These are phyloP conservation scores for Amphiura filiformis DNA, from an alignment of 35 echinoderm and acorn worm species.

Conservation along the genomic window DNA sequence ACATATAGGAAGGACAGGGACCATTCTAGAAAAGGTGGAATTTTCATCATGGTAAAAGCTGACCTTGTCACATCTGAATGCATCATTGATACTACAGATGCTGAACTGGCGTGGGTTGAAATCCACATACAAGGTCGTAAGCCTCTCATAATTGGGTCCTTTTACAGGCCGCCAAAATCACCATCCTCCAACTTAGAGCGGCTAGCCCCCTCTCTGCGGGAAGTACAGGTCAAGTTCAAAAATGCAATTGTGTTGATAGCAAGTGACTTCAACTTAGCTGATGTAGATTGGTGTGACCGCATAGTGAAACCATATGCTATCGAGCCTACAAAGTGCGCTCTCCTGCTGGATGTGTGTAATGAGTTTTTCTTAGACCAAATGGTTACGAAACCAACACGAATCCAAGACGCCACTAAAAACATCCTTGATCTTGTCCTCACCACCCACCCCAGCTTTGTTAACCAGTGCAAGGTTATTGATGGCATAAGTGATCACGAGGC, in stretches of 20 bases:
- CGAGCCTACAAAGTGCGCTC: slow-evolving; percentile 28
- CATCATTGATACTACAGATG: not conserved
- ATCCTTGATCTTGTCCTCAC: slow-evolving; percentile 45
- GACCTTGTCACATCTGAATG: slow-evolving; percentile 13
- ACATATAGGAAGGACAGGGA: slow-evolving; percentile 10
- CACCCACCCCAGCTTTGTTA: slow-evolving; percentile 19
- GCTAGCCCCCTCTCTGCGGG: not conserved
- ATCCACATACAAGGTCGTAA: slow-evolving; percentile 24
- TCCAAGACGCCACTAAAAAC: slow-evolving; percentile 15
- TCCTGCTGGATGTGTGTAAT: slow-evolving; percentile 51
- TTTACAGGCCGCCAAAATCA: slow-evolving; percentile 40
- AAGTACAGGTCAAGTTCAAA: slow-evolving; percentile 3
- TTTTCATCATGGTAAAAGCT: slow-evolving; percentile 32
- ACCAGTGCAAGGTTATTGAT: slow-evolving; percentile 21
- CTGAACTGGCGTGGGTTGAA: slow-evolving; percentile 18
- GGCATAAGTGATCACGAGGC: slow-evolving; percentile 36
- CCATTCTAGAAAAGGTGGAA: slow-evolving; percentile 17
- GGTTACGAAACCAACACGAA: slow-evolving; percentile 19
- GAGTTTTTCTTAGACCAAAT: slow-evolving; percentile 31
- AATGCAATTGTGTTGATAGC: slow-evolving; percentile 25
- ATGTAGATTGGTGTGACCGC: slow-evolving; percentile 36
- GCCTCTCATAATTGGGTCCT: slow-evolving; percentile 14
- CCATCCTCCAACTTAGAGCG: not conserved
- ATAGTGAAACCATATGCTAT: slow-evolving; percentile 23
- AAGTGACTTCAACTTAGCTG: slow-evolving; percentile 48